Base-by-base conservation (phyloP, 2,888 invertebrate species). In the Orthosia gothica region DNA sequence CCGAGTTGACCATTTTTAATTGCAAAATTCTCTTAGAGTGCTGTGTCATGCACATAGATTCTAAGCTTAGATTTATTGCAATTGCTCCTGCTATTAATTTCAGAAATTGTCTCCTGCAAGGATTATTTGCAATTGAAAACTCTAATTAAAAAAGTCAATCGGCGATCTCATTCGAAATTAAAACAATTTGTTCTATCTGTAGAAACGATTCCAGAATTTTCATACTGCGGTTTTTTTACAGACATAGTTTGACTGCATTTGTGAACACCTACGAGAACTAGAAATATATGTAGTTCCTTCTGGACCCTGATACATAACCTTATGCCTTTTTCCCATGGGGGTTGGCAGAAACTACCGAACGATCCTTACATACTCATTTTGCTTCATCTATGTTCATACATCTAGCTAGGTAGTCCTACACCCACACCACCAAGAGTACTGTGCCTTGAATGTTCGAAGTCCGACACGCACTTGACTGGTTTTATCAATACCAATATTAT, bases 11-110 rank as follows among this genome's bases (percentile, higher is more conserved):
- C 73, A 84, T 77, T 84, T 83, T 74, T 73, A 70, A 45, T 69
- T 66, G 52, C 72, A 70, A 65, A 77, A 72, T 74, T 83, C 52
- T 57, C 59, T 61, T 71, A 67, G 67, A 79, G 70, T 74, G 59
- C 70, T 58, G 50, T 40, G 81, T 62, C 70, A 63, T 67, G 54
- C 52, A 74, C 74, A 74, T 68, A 64, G 67, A 66, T 64, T 47
- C 26, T 83, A 71, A 84, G 72, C 67, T 62, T 9, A 72, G 69
- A 84, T 83, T 81, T 83, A 83, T 84, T 64, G 26, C 55, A 40
- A 81, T 57, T 58, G 52, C 75, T 75, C 67, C 23, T 40, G 49
- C 74, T 62, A 77, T 72, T 81, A 23, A 84, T 78, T 74, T 70
- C 61, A 68, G 59, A 81, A 83, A 82, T 79, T 83, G 75, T 83